Evolutionary conservation across 1,140 invertebrate species (phyloP), one percentile per base, ranked within the genome.

Genomic region (Drosophila littoralis): DNA sequence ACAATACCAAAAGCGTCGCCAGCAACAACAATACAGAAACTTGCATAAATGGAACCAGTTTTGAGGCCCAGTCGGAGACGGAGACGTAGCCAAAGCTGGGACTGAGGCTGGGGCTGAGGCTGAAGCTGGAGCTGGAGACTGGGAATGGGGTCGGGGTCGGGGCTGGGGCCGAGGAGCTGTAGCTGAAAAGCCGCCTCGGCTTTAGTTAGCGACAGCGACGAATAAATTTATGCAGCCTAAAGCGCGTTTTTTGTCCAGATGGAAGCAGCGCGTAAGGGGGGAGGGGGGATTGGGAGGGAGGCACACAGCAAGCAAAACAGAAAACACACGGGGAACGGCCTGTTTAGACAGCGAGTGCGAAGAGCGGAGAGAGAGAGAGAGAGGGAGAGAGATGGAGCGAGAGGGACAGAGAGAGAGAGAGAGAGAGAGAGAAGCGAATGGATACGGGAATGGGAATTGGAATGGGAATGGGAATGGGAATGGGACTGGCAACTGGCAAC

Each of bases 11-110:
- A 77, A 84, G 66, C 75, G 75, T 65, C 57, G 50, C 45, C 58
- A 63, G 22, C 32, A 55, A 32, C 65, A 88, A 76, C 66, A 75
- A 55, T 58, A 55, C 51, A 58, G 63, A 64, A 88, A 79, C 85
- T 89, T 89, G 84, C 84, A 89, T 84, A 89, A 89, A 89, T 89
- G 84, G 75, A 89, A 89, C 84, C 84, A 81, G 84, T 89, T 89
- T 89, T 84, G 83, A 74, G 83, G 79, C 80, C 69, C 69, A 71
- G 46, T 51, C 52, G 52, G 22, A 33, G 61, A 13, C 36, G 36
- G 46, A 32, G 55, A 60, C 15, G 66, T 9, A 42, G 64, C 42
- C 22, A 32, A 33, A 45, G 28, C 51, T 7, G 43, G 15, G 22
- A 15, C 65, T 43, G 66, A 52, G 17, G 22, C 54, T 46, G 36